Conservation (phyloP, 2,797 vertebrate species). For the Sebastiscus tertius region DNA sequence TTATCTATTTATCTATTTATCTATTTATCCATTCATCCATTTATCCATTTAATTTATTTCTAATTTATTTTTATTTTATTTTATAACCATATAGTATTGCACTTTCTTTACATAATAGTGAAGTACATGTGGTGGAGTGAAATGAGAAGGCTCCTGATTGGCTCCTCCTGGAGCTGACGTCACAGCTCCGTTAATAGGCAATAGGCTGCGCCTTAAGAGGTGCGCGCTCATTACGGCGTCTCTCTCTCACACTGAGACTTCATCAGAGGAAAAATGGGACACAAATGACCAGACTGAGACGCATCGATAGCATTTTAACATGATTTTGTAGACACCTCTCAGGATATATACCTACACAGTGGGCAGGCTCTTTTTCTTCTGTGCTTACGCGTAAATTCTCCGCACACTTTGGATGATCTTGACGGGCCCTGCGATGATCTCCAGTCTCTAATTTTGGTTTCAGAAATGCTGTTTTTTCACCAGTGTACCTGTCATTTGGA, state of each 20-base stretch:
- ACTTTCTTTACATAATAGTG: not conserved
- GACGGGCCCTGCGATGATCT: slow-evolving; percentile 38
- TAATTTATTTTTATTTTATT: not conserved
- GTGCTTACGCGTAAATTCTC: not conserved
- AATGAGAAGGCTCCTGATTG: slow-evolving; percentile 76
- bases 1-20: not conserved
- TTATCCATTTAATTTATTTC: not conserved
- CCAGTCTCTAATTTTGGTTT: slow-evolving; percentile 4
- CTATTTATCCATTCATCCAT: too few relatives aligned
- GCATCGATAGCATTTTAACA: slow-evolving; percentile 4
- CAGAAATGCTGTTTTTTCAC: slow-evolving; percentile 47
- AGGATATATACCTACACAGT: slow-evolving; percentile 24
- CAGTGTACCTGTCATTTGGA: slow-evolving; percentile 31
- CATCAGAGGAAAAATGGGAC: slow-evolving; percentile 35
- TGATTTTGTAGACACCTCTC: slow-evolving; percentile 27
- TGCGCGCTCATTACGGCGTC: slow-evolving; percentile 82
- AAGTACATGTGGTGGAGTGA: not conserved
- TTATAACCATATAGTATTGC: too few relatives aligned
- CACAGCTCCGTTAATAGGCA: slow-evolving; percentile 74
- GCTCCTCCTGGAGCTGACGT: slow-evolving; percentile 83
- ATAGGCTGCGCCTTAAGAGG: slow-evolving; percentile 82
- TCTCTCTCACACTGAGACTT: slow-evolving; percentile 39
- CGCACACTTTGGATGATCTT: slow-evolving; percentile 35
- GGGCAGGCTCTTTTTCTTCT: not conserved
- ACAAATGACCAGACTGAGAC: slow-evolving; percentile 31